phyloP scores from a whole-genome alignment of 2,113 vertebrate genomes.

The Bagarius yarrelli region DNA sequence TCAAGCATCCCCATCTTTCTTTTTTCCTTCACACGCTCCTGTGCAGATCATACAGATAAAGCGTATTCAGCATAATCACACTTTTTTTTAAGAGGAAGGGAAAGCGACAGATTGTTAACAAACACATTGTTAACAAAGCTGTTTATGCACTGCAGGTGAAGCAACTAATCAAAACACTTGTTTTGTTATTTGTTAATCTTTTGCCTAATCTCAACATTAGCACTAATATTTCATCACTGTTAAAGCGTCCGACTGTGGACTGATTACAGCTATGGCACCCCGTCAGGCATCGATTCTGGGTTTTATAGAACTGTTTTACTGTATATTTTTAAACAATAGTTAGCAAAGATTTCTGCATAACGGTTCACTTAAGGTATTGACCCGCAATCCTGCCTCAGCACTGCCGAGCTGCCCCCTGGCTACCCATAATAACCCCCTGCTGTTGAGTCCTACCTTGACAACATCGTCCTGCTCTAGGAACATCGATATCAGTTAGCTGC shows the following conservation, averaged over 20 bases:
- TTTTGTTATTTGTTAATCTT: slow-evolving; percentile 26
- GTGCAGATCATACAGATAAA: slow-evolving; percentile 43
- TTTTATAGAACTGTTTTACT: slow-evolving; percentile 21
- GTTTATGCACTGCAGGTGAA: slow-evolving; percentile 39
- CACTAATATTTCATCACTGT: slow-evolving; percentile 28
- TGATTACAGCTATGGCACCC: slow-evolving; percentile 29
- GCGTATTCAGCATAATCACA: slow-evolving; percentile 28
- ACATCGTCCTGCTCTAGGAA: slow-evolving; percentile 32
- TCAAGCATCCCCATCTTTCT: slow-evolving; percentile 38
- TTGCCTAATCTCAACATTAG: slow-evolving; percentile 14
- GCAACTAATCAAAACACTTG: slow-evolving; percentile 32
- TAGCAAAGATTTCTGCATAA: slow-evolving; percentile 45
- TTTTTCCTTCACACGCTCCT: slow-evolving; percentile 26
- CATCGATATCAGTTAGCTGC: slow-evolving; percentile 49
- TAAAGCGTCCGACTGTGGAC: slow-evolving; percentile 26
- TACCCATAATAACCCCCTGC: slow-evolving; percentile 30
- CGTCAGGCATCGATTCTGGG: slow-evolving; percentile 22
- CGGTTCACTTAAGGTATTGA: slow-evolving; percentile 56
- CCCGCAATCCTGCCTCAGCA: slow-evolving; percentile 50
- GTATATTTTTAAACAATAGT: slow-evolving; percentile 27
- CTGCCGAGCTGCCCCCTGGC: slow-evolving; percentile 47
- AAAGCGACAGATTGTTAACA: slow-evolving; percentile 43
- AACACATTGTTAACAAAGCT: slow-evolving; percentile 41
- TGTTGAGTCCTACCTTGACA: slow-evolving; percentile 29
- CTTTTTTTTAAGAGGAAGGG: neutral